Evolutionary conservation across 2,888 invertebrate genomes (phyloP).

Genomic region (Cryptocephalus primarius): DNA sequence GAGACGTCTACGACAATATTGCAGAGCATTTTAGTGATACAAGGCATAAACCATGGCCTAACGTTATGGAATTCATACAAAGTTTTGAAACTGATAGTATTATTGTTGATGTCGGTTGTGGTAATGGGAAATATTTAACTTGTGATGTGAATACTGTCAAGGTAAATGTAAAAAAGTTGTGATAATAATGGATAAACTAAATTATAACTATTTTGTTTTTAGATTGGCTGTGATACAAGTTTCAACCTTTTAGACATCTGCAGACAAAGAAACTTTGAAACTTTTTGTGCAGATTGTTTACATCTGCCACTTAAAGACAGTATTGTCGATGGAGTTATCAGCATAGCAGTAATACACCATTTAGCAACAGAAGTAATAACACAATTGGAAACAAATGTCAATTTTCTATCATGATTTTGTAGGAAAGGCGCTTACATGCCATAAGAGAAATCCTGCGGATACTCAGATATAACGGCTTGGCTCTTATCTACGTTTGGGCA

Average conservation of each 20-base stretch:
- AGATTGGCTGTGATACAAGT: conserved; percentile 79
- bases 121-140: conserved; percentile 94
- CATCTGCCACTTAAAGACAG: conserved; percentile 55
- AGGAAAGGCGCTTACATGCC: conserved; percentile 65
- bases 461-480: conserved; percentile 60
- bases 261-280: conserved; percentile 47
- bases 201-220: conserved; percentile 22
- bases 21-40: conserved; percentile 92
- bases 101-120: conserved; percentile 89
- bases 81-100: conserved; percentile 56
- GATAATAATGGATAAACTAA: no score
- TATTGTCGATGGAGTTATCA: conserved; percentile 72
- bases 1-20: conserved; percentile 86
- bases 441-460: conserved; percentile 66
- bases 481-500: conserved; percentile 94
- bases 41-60: conserved; percentile 89
- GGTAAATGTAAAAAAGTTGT: conserved; percentile 36
- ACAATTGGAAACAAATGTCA: background rate
- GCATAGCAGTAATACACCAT: conserved; percentile 96
- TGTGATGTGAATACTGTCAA: conserved; percentile 46
- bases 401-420: conserved; percentile 16
- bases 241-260: conserved; percentile 56
- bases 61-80: conserved; percentile 68
- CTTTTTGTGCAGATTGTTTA: conserved; percentile 68
- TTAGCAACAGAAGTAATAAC: conserved; percentile 59